phyloP scores from a whole-genome alignment of 2,113 vertebrate genomes.

The Passer domesticus region DNA sequence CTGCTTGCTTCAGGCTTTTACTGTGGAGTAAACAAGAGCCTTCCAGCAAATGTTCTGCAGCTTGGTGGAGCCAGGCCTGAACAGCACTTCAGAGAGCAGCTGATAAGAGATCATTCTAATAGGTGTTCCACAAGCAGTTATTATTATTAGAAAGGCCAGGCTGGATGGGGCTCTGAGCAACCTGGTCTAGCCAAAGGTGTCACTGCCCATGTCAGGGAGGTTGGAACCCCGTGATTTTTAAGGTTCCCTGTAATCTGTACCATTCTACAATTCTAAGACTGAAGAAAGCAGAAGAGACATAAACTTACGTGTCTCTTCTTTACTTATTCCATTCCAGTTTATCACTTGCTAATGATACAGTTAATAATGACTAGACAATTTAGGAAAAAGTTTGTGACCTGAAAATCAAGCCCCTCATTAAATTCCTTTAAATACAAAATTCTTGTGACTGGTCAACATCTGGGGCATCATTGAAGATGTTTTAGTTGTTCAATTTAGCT shows the following conservation, averaged over 20 bases:
- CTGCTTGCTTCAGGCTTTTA: background rate
- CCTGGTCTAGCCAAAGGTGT: background rate
- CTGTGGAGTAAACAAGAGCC: background rate
- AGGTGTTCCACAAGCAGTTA: background rate
- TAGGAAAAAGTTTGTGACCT: background rate
- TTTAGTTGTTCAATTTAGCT: background rate
- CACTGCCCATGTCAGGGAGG: background rate
- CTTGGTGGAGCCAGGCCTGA: background rate
- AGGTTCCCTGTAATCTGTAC: background rate
- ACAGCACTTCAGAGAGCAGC: background rate
- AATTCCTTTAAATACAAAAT: background rate
- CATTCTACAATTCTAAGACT: background rate
- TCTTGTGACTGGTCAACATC: background rate
- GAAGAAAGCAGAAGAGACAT: background rate
- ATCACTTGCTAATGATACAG: background rate
- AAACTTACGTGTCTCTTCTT: background rate
- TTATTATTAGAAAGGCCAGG: background rate
- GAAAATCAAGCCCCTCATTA: background rate
- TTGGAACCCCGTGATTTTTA: background rate
- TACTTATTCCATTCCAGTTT: background rate
- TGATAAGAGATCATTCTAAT: background rate
- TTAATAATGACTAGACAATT: background rate
- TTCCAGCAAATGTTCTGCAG: background rate
- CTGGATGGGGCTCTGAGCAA: background rate
- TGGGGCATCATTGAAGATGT: background rate